Evolutionary conservation across 2,797 vertebrate genomes (phyloP), one percentile per base, ranked within the genome.

Genomic region (Sciurus vulgaris): DNA sequence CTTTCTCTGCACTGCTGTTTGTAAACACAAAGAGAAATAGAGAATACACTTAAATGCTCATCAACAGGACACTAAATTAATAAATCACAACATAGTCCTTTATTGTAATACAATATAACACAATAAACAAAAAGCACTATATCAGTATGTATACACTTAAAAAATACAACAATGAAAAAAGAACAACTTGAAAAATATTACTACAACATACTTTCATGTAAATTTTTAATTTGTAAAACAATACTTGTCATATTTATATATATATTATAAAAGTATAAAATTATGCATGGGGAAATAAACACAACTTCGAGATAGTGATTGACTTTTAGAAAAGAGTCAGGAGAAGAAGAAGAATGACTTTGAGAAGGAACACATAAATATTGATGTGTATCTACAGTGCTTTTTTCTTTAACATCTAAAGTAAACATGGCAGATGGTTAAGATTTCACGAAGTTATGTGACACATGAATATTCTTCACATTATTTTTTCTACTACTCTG

Each of bases 181-280:
- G 26, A 78, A 26, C 17, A 89, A 24, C 26, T 84, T 89, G 14
- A 44, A 89, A 91, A 74, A 73, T 20, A 74, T 47, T 90, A 7
- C 24, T 70, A 9, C 2, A 30, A 5, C 35, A 67, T 41, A 84
- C 33, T 41, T 59, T 83, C 54, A 77, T 67, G 67, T 86, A 82
- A 73, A 79, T 49, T 67, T 93, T 90, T 67, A 95, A 4, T 86
- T 51, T 86, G 3, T 77, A 63, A 94, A 82, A 81, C 18, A 82
- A 18, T 70, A 81, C 33, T n/a, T 70, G 33, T 85, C 67, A 51
- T 74, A 30, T 51, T 65, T 28, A 12, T 14, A 83, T 87, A 49
- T 65, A 72, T 33, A 17, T 56, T 47, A 81, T 76, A 33, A 74
- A 91, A 78, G 35, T 24, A 51, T 0, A 44, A 70, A 92, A 74